phyloP scores from a whole-genome alignment of 2,113 vertebrate genomes.

The Ptychochromis oligacanthus region DNA sequence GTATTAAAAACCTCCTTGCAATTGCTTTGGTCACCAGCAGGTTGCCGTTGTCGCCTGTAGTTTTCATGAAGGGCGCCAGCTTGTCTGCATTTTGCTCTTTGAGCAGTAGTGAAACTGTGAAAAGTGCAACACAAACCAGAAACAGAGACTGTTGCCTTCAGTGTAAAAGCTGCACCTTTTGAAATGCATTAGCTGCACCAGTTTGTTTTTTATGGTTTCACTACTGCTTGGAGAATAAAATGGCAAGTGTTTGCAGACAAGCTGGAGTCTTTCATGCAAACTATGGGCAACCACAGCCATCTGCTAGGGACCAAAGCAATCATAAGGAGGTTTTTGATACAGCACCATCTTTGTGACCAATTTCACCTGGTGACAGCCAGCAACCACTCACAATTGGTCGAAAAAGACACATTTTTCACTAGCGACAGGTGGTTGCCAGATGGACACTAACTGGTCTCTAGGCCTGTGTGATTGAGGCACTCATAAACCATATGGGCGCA shows the following conservation, averaged over 20 bases:
- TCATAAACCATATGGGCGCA: no score
- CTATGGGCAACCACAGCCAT: no score
- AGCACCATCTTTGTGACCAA: no score
- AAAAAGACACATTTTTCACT: not conserved
- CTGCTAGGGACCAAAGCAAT: no score
- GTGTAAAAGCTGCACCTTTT: not conserved
- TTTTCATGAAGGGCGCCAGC: no score
- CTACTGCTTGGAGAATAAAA: not conserved
- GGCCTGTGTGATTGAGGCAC: not conserved
- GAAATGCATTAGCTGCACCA: accelerated
- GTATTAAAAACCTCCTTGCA: no score
- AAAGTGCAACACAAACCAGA: accelerated
- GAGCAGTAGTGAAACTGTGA: not conserved
- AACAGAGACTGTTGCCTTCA: not conserved
- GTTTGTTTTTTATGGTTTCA: not conserved
- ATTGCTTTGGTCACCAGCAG: no score
- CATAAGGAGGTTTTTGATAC: no score
- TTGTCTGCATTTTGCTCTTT: not conserved
- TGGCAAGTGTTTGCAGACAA: no score
- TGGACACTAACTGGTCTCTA: accelerated
- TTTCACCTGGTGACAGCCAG: no score
- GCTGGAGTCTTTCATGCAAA: no score
- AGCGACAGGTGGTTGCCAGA: not conserved
- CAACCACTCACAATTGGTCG: not conserved
- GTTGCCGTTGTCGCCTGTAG: no score